Evolutionary conservation across 2,113 vertebrate species (phyloP).

Genomic region (Jaculus jaculus): DNA sequence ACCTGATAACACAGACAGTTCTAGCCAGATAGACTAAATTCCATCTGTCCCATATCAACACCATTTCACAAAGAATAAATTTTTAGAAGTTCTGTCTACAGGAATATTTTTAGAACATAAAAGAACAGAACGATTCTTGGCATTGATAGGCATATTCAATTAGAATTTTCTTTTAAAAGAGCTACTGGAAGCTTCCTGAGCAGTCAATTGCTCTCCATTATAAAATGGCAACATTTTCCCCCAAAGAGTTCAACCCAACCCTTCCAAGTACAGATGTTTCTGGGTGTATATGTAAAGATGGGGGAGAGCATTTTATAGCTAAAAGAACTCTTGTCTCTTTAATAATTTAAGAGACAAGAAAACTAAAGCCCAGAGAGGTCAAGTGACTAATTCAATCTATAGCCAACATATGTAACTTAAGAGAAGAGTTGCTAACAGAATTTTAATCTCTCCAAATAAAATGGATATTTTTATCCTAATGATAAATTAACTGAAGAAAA

Average conservation of each 20-base stretch:
- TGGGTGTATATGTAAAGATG: background rate
- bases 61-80: conserved; percentile 46
- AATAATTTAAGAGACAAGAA: conserved; percentile 14
- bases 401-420: background rate
- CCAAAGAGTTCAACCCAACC: background rate
- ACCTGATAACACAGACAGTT: conserved; percentile 40
- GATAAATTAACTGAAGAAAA: conserved; percentile 43
- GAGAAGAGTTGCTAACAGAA: conserved; percentile 1
- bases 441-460: conserved; percentile 35
- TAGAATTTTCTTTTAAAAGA: background rate
- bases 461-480: background rate
- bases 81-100: conserved; percentile 59
- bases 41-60: conserved; percentile 56
- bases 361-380: conserved; percentile 18
- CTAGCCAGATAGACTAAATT: conserved; percentile 18
- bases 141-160: conserved; percentile 41
- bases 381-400: background rate
- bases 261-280: conserved; percentile 17
- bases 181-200: conserved; percentile 55
- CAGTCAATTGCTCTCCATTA: conserved; percentile 35
- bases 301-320: background rate
- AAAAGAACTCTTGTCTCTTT: background rate
- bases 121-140: conserved; percentile 70
- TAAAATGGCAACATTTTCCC: background rate
- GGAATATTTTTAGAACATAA: conserved; percentile 61